phyloP scores from a whole-genome alignment of 2,113 vertebrate species.

The Machaerirhynchus nigripectus region DNA sequence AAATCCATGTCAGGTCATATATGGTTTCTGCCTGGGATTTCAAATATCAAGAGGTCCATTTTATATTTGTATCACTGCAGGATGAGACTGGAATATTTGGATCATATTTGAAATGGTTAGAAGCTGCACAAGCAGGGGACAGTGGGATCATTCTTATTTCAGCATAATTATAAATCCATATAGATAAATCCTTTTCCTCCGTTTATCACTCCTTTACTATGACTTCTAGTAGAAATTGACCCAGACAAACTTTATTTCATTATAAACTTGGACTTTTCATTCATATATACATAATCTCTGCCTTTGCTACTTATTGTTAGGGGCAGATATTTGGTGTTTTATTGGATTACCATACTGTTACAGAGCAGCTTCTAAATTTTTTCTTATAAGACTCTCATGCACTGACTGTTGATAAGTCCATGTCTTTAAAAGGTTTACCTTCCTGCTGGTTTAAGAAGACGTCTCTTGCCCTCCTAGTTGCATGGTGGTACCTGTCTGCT shows the following conservation, averaged over 20 bases:
- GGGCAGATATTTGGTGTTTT: neutral
- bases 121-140: neutral
- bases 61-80: neutral
- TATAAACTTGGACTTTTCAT: neutral
- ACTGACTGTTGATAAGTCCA: neutral
- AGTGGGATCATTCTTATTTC: neutral
- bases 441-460: neutral
- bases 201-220: neutral
- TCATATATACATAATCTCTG: neutral
- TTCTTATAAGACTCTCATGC: rapidly evolving
- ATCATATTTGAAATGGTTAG: neutral
- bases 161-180: neutral
- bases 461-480: neutral
- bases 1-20: neutral
- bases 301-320: neutral
- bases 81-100: neutral
- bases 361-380: neutral
- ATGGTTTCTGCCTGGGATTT: neutral
- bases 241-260: neutral
- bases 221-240: neutral
- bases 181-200: neutral
- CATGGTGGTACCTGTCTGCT: neutral
- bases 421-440: neutral
- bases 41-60: neutral
- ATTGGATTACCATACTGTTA: neutral